These are phyloP conservation scores for Euura lappo DNA, from an alignment of 1,140 invertebrate genomes.

Conservation along the genomic window DNA sequence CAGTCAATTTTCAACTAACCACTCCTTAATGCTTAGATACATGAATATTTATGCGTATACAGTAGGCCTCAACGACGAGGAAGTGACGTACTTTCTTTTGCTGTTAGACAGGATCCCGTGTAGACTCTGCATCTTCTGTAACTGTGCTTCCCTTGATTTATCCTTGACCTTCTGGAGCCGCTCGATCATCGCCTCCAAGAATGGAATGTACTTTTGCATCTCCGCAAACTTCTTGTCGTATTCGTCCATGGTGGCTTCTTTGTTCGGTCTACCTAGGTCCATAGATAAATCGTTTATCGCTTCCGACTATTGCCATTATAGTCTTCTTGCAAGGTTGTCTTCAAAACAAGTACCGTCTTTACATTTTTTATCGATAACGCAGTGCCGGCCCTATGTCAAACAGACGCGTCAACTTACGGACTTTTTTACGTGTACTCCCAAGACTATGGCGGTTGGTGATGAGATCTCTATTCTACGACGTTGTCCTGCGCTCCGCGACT, in stretches of 20 bases:
- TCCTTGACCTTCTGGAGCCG: conserved; percentile 61
- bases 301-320: not conserved
- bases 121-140: conserved; percentile 68
- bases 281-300: conserved; percentile 9
- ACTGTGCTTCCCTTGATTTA: conserved; percentile 63
- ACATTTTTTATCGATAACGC: not conserved
- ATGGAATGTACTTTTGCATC: conserved; percentile 72
- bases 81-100: conserved; percentile 64
- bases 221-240: conserved; percentile 68
- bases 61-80: not conserved
- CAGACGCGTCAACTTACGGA: not conserved
- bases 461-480: not conserved
- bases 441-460: not conserved
- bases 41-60: not conserved
- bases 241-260: conserved; percentile 47
- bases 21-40: not conserved
- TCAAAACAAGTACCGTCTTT: not conserved
- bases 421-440: not conserved
- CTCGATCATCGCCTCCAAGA: conserved; percentile 69
- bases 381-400: conserved; percentile 1
- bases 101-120: conserved; percentile 65
- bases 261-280: conserved; percentile 1
- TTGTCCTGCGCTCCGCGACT: not conserved
- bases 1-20: not conserved
- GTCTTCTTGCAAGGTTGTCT: not conserved